Percentiles rank a stretch among this genome's conserved stretches.
Evolutionary conservation across 2,113 vertebrate species (phyloP).

Genomic region (Siphamia tubifer): DNA sequence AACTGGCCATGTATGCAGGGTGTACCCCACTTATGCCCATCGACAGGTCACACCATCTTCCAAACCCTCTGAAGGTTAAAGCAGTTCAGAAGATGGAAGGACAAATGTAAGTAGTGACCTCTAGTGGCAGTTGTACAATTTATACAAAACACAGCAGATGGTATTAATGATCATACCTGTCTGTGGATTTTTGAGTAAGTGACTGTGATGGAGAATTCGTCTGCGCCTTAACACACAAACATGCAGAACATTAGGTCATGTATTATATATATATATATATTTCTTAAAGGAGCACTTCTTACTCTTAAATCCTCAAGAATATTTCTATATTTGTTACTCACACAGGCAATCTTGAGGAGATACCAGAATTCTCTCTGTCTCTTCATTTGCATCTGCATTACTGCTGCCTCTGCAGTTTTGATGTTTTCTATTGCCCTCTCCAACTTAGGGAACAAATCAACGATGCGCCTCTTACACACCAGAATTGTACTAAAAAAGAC

Average conservation of each 20-base stretch:
- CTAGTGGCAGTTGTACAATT: conserved; percentile 1
- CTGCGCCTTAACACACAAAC: conserved; percentile 81
- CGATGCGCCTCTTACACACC: conserved; percentile 94
- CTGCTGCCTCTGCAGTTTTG: conserved; percentile 88
- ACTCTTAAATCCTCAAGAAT: background rate
- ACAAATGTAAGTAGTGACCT: background rate
- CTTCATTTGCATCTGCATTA: conserved; percentile 97
- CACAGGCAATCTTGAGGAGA: conserved; percentile 95
- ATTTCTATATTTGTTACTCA: conserved; percentile 73
- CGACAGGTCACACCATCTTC: too few species aligned
- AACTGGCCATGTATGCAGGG: too few species aligned
- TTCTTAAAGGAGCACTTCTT: background rate
- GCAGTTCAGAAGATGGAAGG: too few species aligned
- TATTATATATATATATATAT: background rate
- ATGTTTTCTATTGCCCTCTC: conserved; percentile 90
- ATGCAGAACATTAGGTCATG: conserved; percentile 13
- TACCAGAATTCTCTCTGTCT: conserved; percentile 98
- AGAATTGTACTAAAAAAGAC: conserved; percentile 85
- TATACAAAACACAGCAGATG: background rate
- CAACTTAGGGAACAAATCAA: conserved; percentile 92
- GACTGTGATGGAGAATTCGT: conserved; percentile 77
- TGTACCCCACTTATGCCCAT: too few species aligned
- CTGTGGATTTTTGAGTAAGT: conserved; percentile 75
- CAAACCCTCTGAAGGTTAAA: too few species aligned
- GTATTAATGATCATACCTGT: conserved; percentile 74